Percentiles rank a stretch among this genome's conserved stretches.
Conservation (phyloP, 2,797 vertebrate species). For the Hafferia zeledoni region DNA sequence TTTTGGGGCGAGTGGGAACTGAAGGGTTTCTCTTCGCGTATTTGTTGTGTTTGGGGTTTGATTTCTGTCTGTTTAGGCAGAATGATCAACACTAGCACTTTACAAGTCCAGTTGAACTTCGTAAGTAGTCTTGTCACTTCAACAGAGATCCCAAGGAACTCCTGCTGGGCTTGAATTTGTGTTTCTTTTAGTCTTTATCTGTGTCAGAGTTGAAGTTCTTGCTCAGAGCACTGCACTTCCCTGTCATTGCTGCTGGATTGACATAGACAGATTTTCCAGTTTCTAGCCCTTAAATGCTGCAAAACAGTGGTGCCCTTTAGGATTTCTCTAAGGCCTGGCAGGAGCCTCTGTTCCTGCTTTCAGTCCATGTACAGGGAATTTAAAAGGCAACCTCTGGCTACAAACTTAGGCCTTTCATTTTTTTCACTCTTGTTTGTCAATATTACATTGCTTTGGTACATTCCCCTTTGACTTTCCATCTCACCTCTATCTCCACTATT, state of each 20-base stretch:
- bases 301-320: background rate
- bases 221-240: background rate
- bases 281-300: background rate
- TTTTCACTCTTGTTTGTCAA: background rate
- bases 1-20: background rate
- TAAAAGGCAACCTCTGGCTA: background rate
- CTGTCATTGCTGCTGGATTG: background rate
- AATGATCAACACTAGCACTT: background rate
- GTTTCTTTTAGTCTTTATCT: background rate
- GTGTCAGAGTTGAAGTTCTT: background rate
- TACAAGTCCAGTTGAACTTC: background rate
- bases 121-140: background rate
- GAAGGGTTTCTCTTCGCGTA: background rate
- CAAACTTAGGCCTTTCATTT: background rate
- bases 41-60: background rate
- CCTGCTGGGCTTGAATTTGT: background rate
- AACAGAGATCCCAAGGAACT: background rate
- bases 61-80: background rate
- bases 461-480: background rate
- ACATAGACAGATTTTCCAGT: background rate
- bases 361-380: background rate
- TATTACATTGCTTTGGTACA: background rate
- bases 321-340: background rate
- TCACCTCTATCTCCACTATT: background rate
- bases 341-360: background rate